phyloP scores from a whole-genome alignment of 2,888 invertebrate species.

The Onchidella celtica region DNA sequence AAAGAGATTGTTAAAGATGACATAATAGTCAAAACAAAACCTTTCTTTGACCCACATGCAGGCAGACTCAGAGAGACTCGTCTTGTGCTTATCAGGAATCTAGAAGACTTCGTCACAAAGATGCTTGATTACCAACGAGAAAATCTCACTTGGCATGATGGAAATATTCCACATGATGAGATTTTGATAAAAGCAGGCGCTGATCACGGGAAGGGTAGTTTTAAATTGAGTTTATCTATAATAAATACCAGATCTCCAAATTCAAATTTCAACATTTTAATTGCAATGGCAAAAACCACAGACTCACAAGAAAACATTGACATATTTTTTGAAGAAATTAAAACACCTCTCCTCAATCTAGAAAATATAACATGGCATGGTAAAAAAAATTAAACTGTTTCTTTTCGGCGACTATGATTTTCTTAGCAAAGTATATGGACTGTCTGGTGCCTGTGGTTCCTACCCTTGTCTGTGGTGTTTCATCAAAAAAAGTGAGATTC shows the following conservation, averaged over 20 bases:
- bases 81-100: too few species aligned
- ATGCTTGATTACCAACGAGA: too few species aligned
- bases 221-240: background rate
- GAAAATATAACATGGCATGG: background rate
- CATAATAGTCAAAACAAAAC: too few species aligned
- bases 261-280: background rate
- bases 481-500: background rate
- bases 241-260: background rate
- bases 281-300: slow-evolving; percentile 6
- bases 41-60: too few species aligned
- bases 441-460: slow-evolving; percentile 12
- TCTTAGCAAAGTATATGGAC: slow-evolving; percentile 5
- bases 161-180: too few species aligned
- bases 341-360: background rate
- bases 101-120: too few species aligned
- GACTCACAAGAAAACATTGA: background rate
- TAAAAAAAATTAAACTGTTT: slow-evolving; percentile 1
- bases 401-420: slow-evolving; percentile 18
- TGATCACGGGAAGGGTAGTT: too few species aligned
- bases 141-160: too few species aligned
- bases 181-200: too few species aligned
- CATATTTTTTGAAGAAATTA: slow-evolving; percentile 1
- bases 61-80: too few species aligned
- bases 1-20: too few species aligned
- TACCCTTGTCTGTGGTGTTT: slow-evolving; percentile 26